Conservation (phyloP, 1,140 invertebrate genomes). For the Hestina assimilis region DNA sequence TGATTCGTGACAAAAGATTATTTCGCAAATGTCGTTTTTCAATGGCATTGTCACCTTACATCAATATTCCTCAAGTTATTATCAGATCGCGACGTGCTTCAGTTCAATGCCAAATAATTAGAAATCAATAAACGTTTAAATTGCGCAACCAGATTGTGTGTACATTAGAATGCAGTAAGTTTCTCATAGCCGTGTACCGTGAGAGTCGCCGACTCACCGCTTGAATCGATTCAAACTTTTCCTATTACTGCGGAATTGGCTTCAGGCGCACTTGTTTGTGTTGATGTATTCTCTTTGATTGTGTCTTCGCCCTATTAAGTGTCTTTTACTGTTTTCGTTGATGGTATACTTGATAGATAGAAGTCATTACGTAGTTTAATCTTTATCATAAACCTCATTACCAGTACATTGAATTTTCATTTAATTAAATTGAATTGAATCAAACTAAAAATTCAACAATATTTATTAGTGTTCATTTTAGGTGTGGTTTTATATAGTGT, state of each 20-base stretch:
- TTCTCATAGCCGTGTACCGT: constrained; percentile 38
- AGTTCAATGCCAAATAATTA: constrained; percentile 13
- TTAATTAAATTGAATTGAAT: too few relatives aligned
- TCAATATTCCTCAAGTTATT: not conserved
- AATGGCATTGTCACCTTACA: not conserved
- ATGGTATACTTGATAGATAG: too few relatives aligned
- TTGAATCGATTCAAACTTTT: constrained; percentile 63
- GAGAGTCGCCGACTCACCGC: constrained; percentile 36
- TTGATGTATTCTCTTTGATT: constrained; percentile 38
- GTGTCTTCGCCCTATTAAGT: constrained; percentile 22
- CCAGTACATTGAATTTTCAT: too few relatives aligned
- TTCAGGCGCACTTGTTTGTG: constrained; percentile 44
- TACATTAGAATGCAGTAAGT: constrained; percentile 38
- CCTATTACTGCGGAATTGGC: constrained; percentile 55
- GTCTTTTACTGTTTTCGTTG: not conserved
- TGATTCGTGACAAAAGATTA: too few relatives aligned
- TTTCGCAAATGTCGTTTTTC: too few relatives aligned
- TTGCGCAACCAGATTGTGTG: constrained; percentile 23
- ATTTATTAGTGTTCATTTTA: too few relatives aligned
- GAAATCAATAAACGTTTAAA: constrained; percentile 19
- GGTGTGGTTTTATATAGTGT: too few relatives aligned
- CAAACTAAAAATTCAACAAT: too few relatives aligned
- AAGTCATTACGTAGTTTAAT: not conserved
- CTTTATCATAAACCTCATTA: not conserved
- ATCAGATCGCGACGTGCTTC: not conserved